Conservation (phyloP, 2,113 vertebrate genomes). For the Zeus faber region DNA sequence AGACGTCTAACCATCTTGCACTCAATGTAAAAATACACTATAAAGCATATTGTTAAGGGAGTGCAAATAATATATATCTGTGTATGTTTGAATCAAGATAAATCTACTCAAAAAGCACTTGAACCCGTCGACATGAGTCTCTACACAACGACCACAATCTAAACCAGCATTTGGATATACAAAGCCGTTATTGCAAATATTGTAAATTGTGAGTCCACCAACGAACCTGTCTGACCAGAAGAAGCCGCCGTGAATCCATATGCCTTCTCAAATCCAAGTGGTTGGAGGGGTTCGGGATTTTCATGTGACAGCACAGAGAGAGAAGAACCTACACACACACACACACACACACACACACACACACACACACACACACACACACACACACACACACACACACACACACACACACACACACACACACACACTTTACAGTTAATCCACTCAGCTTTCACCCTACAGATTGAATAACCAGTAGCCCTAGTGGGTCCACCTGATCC, state of each 20-base stretch:
- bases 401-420: constrained; percentile 2
- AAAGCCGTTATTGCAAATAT: constrained; percentile 35
- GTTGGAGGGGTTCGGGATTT: no score
- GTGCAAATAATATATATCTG: constrained; percentile 45
- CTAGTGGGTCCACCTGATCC: background rate
- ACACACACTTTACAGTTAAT: no score
- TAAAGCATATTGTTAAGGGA: constrained; percentile 20
- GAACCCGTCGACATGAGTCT: constrained; percentile 19
- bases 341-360: background rate
- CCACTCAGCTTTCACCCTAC: background rate
- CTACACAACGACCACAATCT: constrained; percentile 15
- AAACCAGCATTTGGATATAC: constrained; percentile 45
- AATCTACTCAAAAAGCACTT: constrained; percentile 20
- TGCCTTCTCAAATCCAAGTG: constrained; percentile 72
- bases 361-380: constrained; percentile 5
- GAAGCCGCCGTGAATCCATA: constrained; percentile 31
- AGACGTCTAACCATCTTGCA: constrained; percentile 18
- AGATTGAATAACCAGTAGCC: background rate
- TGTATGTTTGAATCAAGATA: constrained; percentile 11
- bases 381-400: background rate
- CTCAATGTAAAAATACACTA: constrained; percentile 22
- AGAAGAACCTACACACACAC: background rate
- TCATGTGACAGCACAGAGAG: no score
- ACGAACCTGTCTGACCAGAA: no score
- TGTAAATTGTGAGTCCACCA: no score